A percentile compares a stretch with the other conserved stretches of the same genome.
Conservation (phyloP, 2,888 invertebrate species). For the Drosophila mercatorum region DNA sequence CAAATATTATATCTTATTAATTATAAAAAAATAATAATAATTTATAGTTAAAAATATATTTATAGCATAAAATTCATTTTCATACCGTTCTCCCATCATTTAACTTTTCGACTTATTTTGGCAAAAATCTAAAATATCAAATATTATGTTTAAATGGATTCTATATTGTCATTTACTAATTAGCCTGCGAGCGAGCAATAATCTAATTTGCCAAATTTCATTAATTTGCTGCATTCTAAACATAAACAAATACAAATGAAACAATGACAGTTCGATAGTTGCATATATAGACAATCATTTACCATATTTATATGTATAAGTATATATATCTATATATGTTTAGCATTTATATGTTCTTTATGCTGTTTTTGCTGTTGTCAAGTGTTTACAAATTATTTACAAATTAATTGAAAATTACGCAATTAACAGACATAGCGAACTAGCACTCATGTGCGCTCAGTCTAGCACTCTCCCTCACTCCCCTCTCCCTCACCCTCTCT, state of each 20-base stretch:
- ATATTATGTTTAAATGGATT: constrained; percentile 5
- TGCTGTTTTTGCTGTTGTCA: constrained; percentile 7
- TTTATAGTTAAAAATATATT: too few relatives aligned
- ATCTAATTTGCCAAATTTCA: constrained; percentile 40
- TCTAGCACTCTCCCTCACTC: not conserved
- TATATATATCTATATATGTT: not conserved
- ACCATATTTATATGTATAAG: too few relatives aligned
- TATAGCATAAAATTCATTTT: too few relatives aligned
- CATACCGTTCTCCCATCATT: not conserved
- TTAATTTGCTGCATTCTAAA: constrained; percentile 14
- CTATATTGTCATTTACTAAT: constrained; percentile 20
- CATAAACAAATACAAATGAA: constrained; percentile 22
- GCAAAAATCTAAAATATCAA: constrained; percentile 2
- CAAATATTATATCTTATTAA: too few relatives aligned
- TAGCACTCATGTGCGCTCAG: not conserved
- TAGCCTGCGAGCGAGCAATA: constrained; percentile 10
- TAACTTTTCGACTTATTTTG: not conserved
- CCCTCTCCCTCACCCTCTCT: not conserved
- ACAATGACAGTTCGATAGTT: constrained; percentile 20
- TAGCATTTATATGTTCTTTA: constrained; percentile 15
- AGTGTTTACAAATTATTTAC: constrained; percentile 60
- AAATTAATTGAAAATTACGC: constrained; percentile 69
- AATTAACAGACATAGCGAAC: constrained; percentile 44
- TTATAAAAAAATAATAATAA: not conserved
- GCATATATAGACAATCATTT: constrained; percentile 12